Conservation (phyloP, 2,113 vertebrate genomes). For the Psittacara wagleri region DNA sequence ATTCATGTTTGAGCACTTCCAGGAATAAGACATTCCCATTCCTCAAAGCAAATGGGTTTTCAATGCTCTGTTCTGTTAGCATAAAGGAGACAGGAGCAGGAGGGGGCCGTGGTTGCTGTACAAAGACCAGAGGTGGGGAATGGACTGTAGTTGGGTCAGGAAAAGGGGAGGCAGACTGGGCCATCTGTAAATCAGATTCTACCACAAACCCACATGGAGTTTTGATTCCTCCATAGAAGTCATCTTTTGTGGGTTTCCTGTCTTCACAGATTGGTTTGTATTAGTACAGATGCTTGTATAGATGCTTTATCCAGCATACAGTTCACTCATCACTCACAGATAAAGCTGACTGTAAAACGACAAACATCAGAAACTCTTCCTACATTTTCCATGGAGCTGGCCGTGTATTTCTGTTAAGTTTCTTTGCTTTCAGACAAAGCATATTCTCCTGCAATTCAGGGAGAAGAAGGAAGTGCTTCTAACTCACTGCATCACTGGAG, state of each 20-base stretch:
- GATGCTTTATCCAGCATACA: not conserved
- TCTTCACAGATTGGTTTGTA: not conserved
- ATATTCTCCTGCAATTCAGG: not conserved
- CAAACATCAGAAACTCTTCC: not conserved
- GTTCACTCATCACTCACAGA: not conserved
- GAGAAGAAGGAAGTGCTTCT: not conserved
- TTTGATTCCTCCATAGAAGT: not conserved
- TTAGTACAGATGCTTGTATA: not conserved
- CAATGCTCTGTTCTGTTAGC: not conserved
- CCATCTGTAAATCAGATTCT: not conserved
- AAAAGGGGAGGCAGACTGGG: not conserved
- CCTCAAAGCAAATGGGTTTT: not conserved
- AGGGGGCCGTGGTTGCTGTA: rapidly evolving
- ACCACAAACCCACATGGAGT: not conserved
- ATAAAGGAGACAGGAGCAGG: not conserved
- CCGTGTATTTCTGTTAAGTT: not conserved
- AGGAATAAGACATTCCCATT: not conserved
- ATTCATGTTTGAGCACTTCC: not conserved
- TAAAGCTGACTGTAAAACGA: not conserved
- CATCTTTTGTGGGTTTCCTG: not conserved
- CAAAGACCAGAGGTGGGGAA: not conserved
- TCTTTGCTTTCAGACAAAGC: not conserved
- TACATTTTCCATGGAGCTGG: not conserved
- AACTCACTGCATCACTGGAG: not conserved
- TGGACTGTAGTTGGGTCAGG: not conserved